Base-by-base conservation (phyloP, 2,113 vertebrate species). In the Columbina picui region DNA sequence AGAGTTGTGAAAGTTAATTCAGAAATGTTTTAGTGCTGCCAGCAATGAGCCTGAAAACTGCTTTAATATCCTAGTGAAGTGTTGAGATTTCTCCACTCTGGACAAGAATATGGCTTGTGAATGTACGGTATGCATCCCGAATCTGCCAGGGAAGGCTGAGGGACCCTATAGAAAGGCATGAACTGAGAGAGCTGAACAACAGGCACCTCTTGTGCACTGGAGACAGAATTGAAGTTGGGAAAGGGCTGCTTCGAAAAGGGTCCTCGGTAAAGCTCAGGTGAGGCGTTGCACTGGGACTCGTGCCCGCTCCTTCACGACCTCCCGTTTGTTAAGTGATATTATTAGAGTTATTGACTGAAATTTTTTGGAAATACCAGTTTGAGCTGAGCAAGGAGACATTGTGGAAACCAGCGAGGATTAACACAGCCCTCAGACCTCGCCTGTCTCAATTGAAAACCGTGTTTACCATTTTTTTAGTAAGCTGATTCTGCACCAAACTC, bases 1-100 rank as follows among this genome's bases (percentile, higher is more conserved):
- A 16, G 76, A 52, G 23, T 3, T 21, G 21, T 34, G 60, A 6
- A 57, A 78, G 34, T 36, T 56, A 57, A 63, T 43, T 82, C 49
- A 36, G 61, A 34, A 47, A 5, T 50, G 20, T 30, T 84, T 32
- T 34, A 83, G 53, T 0, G 1, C 0, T 61, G 4, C 3, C 36
- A 32, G 1, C 26, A 56, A 41, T 64, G 14, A 75, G 14, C 30
- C n/a, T 9, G 6, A 9, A 21, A 59, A 9, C 25, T 70, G 47
- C 64, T 77, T 64, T 70, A 43, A 30, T 73, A 4, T 7, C 23
- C 18, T 39, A 0, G 45, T 50, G 9, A 53, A 32, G 7, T n/a
- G 4, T 4, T 49, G 73, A 68, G 60, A 22, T 34, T 50, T 71
- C 38, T 45, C 45, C 53, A 41, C 63, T 83, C 14, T 38, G 63